Base-by-base conservation (phyloP, 1,140 invertebrate species). In the Carcinoscorpius rotundicauda region DNA sequence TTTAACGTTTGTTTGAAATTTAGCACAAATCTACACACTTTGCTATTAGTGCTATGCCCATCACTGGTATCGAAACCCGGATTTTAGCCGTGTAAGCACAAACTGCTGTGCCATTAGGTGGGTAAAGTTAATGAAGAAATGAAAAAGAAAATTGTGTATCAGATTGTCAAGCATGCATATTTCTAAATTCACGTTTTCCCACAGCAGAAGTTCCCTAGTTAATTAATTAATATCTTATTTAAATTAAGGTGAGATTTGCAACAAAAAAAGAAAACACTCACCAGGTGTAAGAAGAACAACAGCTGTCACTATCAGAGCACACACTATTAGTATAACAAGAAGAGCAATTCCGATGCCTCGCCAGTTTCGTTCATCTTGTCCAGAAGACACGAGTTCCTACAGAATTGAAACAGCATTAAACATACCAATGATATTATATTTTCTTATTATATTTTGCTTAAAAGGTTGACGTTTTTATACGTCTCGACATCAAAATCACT, bases 281-380 rank as follows among this genome's bases (percentile, higher is more conserved):
- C 79, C 71, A 70, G 78, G 78, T 5, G 88, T 90, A 10, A 92
- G 82, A 62, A 93, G 80, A n/a, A 91, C 84, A 72, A 93, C 90
- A 72, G 89, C 90, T 75, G 89, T 87, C 63, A 91, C 82, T 53
- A 93, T 92, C 66, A 93, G 82, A 51, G 87, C 87, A 68, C 89
- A 85, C 6, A 94, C 89, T 6, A 87, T 83, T 8, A 88, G 81
- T 66, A 94, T 93, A 49, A 94, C 91, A 66, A 93, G 78, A 49
- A 93, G 79, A 0, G 91, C 89, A 66, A 93, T 93, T 64, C 87
- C 84, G 67, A 94, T 93, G 6, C 91, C 91, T n/a, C 87, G 82
- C 89, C 90, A 93, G 79, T 94, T 93, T 61, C 87, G 80, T 72
- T 88, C 84, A 65, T 83, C 87, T 9, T 88, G 86, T 9, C 86